These are phyloP conservation scores for Pseudanteris insignis DNA, from an alignment of 2,888 invertebrate species.

Conservation along the genomic window DNA sequence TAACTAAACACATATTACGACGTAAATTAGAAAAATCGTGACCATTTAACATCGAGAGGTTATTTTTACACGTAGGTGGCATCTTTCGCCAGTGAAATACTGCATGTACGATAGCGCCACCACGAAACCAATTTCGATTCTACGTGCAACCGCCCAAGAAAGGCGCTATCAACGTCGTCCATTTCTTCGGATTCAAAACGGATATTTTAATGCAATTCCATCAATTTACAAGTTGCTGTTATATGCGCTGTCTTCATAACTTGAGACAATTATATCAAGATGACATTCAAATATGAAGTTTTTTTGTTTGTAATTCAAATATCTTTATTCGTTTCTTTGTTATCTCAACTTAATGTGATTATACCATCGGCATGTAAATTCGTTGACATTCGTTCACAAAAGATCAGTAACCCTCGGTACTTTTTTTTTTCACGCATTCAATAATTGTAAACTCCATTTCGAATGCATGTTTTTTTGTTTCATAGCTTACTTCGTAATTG, in stretches of 20 bases:
- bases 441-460: slow-evolving; percentile 7
- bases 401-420: slow-evolving; percentile 25
- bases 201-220: slow-evolving; percentile 34
- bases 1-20: too few species aligned
- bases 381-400: slow-evolving; percentile 47
- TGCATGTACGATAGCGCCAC: slow-evolving; percentile 1
- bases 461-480: too few species aligned
- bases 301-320: slow-evolving; percentile 3
- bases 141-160: too few species aligned
- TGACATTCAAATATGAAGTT: neutral
- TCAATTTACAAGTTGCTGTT: slow-evolving; percentile 17
- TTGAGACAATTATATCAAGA: neutral
- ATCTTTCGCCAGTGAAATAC: too few species aligned
- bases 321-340: slow-evolving; percentile 23
- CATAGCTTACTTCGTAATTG: too few species aligned
- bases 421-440: slow-evolving; percentile 14
- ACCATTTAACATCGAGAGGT: too few species aligned
- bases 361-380: slow-evolving; percentile 48
- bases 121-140: slow-evolving; percentile 3
- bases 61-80: too few species aligned
- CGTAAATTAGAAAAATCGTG: too few species aligned
- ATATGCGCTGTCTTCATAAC: neutral
- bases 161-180: slow-evolving; percentile 9
- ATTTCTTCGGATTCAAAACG: neutral
- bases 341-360: slow-evolving; percentile 41